Conservation (phyloP, 2,797 vertebrate genomes). For the Ctenochaetus hawaiiensis region DNA sequence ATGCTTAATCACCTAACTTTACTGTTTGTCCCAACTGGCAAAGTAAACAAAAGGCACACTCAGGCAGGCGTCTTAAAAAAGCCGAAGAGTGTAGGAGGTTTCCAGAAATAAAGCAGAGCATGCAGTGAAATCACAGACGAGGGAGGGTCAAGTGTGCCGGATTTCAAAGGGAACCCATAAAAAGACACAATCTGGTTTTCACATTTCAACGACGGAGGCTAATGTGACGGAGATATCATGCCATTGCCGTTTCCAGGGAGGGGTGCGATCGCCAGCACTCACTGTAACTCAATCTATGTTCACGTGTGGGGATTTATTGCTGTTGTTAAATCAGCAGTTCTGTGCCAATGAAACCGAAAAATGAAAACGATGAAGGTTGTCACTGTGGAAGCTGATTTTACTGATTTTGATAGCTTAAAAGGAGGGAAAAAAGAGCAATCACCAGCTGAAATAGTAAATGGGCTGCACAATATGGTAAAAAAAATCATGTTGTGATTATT, state of each 20-base stretch:
- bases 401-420: constrained; percentile 15
- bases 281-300: constrained; percentile 53
- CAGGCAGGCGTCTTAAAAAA: constrained; percentile 68
- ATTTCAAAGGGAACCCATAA: constrained; percentile 81
- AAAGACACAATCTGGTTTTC: constrained; percentile 79
- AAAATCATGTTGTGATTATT: no score
- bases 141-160: constrained; percentile 75
- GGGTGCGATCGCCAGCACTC: constrained; percentile 41
- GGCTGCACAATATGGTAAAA: no score
- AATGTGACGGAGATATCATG: constrained; percentile 65
- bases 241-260: constrained; percentile 51
- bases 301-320: constrained; percentile 54
- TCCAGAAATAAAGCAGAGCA: constrained; percentile 80
- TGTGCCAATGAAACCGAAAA: constrained; percentile 23
- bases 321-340: constrained; percentile 58
- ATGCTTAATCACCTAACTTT: constrained; percentile 70
- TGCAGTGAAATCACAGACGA: constrained; percentile 72
- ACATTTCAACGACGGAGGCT: constrained; percentile 66
- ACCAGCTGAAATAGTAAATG: no score
- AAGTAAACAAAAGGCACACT: constrained; percentile 78
- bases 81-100: constrained; percentile 67
- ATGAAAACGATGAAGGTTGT: constrained; percentile 15
- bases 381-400: background rate
- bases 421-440: no score
- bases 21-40: constrained; percentile 70